Conservation (phyloP, 1,140 invertebrate species). For the Laupala kohalensis region DNA sequence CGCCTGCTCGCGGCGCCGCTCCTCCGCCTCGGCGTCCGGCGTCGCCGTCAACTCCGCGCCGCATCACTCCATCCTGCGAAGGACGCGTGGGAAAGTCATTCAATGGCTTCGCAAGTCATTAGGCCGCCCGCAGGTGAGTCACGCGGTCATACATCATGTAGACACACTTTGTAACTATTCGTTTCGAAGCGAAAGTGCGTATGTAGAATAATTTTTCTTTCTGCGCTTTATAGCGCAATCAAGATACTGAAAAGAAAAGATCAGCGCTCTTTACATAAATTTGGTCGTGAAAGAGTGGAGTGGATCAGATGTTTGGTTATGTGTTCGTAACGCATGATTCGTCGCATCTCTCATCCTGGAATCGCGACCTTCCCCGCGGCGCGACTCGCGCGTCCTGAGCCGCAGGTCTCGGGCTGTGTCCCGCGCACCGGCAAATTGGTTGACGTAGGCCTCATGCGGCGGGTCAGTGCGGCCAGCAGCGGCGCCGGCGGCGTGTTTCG, state of each 20-base stretch:
- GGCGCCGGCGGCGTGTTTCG: neutral
- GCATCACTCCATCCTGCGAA: slow-evolving; percentile 22
- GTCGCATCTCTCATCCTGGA: neutral
- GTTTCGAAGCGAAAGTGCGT: neutral
- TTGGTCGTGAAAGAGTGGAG: neutral
- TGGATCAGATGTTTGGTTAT: neutral
- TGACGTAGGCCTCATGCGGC: neutral
- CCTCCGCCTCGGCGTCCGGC: too few species aligned
- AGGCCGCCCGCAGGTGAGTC: slow-evolving; percentile 20
- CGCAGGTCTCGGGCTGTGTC: neutral
- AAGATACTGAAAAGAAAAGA: neutral
- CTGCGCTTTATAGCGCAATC: neutral
- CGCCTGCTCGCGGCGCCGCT: too few species aligned
- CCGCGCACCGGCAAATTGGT: neutral
- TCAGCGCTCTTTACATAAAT: neutral
- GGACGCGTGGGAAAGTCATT: slow-evolving; percentile 26
- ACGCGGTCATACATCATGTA: neutral
- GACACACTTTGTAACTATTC: neutral
- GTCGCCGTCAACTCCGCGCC: too few species aligned
- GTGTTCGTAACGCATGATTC: neutral
- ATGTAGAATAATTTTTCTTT: neutral
- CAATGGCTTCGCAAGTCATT: slow-evolving; percentile 26
- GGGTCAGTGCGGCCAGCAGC: neutral
- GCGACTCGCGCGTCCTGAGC: neutral
- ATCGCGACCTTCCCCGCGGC: neutral